Base-by-base conservation (phyloP, 23 tunicate species). In the Phallusia fumigata region DNA sequence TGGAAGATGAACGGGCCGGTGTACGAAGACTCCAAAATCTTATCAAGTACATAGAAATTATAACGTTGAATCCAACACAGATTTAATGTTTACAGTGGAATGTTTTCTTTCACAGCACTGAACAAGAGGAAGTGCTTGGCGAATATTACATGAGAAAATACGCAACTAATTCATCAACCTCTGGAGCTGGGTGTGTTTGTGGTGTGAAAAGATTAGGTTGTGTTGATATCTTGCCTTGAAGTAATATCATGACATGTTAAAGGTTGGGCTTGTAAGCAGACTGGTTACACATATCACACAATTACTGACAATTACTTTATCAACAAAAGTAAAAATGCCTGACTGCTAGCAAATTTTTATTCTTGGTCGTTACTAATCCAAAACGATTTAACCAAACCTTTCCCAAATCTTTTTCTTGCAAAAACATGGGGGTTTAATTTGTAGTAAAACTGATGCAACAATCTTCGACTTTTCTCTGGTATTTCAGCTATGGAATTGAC, bases 141-240 rank as follows among this genome's bases (percentile, higher is more conserved):
- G 92, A 93, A 88, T 93, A 93, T 78, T 93, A 93, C 86, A 88
- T 84, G 92, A 88, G 88, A 49, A 93, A 93, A 85, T 93, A 93
- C 81, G 92, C 92, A 26, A 93, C 78, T 30, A 82, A 33, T 30
- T 31, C 87, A 16, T 31, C 85, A 10, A 30, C 84, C 19, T 79
- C 84, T 34, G 77, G 77, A 69, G 75, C 78, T 19, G 90, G 93
- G 97, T 93, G 33, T 12, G 83, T 79, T 79, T 32, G 77, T 31
- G 35, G 3, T 28, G 3, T 74, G 34, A 74, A 32, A 74, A 8
- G 35, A 74, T 3, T 74, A 16, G 3, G 69, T 58, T 58, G 28
- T 58, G 1, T 21, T 58, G 11, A 1, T 24, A 58, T 58, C 28
- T 6, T 58, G 26, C 28, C 69, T 16, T 6, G 69, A 8, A 58